Evolutionary conservation across 2,113 vertebrate species (phyloP), one percentile per base, ranked within the genome.

Genomic region (Gasterosteus nipponicus): DNA sequence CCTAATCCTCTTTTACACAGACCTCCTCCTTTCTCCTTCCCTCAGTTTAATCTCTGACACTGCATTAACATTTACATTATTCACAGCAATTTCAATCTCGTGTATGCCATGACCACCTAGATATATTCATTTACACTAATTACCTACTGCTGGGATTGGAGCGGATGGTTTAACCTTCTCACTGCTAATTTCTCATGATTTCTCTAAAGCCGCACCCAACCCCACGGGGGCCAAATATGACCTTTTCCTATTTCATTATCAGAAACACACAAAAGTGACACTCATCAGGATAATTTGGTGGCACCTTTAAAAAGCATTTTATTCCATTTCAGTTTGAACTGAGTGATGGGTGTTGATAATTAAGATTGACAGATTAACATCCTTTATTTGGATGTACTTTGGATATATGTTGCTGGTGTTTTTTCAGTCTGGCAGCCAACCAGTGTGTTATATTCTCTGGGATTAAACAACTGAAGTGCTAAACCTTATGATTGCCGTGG

Each of bases 221-320:
- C 69, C 88, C 85, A 60, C 74, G 46, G 63, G 66, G 71, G 74
- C n/a, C 47, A 81, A 56, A 61, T 60, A 44, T 90, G 91, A 93
- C 92, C 93, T 94, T 94, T 94, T 93, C 91, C 68, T 69, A 71
- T 87, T 87, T 77, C 83, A 90, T 94, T 89, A 90, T 80, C 70
- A 69, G 77, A 63, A 69, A 81, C 81, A 79, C 69, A 90, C 89
- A 90, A 89, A 81, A 86, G 69, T 78, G 75, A 85, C 84, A 78
- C 71, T 90, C 92, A 93, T 92, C 87, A 85, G 74, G 67, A 76
- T 92, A 93, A 93, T 92, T 59, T 87, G 46, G 18, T 82, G 80
- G 81, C 87, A 83, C 66, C 67, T 81, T 76, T 60, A 62, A 62
- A 77, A 86, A 19, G 11, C 19, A 18, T 31, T 58, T 22, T 1